A percentile compares a stretch with the other conserved stretches of the same genome.
Conservation (phyloP, 2,797 vertebrate species). For the Pachyuromys duprasi region DNA sequence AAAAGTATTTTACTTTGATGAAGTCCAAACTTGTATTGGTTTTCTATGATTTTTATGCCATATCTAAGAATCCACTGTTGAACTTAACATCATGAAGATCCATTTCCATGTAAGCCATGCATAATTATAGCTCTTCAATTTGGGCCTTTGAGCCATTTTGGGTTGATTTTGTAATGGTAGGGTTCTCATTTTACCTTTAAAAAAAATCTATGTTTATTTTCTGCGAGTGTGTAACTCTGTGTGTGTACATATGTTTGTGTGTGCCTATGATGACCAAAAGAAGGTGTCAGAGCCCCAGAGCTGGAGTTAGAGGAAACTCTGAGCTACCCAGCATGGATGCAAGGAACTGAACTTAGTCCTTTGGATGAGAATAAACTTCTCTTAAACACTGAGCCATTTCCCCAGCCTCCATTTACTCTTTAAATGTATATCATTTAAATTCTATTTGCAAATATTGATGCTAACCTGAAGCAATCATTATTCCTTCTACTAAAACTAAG, state of each 20-base stretch:
- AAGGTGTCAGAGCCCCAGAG: not conserved
- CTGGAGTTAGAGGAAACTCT: not conserved
- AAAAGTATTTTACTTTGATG: not conserved
- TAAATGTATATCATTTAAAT: not conserved
- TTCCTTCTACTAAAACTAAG: not conserved
- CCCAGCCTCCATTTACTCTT: not conserved
- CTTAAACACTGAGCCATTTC: not conserved
- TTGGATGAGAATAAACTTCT: not conserved
- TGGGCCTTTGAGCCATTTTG: constrained; percentile 55
- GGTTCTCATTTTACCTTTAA: not conserved
- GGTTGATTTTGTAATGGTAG: constrained; percentile 39
- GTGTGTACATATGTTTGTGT: too few species aligned
- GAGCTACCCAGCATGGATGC: not conserved
- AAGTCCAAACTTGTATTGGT: constrained; percentile 41
- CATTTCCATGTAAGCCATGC: not conserved
- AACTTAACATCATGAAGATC: constrained; percentile 33
- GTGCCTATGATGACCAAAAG: not conserved
- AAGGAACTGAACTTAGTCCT: not conserved
- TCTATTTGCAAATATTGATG: not conserved
- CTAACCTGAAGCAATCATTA: not conserved
- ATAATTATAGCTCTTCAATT: constrained; percentile 52
- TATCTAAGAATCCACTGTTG: constrained; percentile 32
- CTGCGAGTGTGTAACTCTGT: not conserved
- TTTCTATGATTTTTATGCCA: constrained; percentile 39
- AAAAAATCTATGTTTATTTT: not conserved